Percentiles rank a stretch among this genome's conserved stretches.
phyloP scores from a whole-genome alignment of 2,888 invertebrate genomes.

The Drosophila atripex region DNA sequence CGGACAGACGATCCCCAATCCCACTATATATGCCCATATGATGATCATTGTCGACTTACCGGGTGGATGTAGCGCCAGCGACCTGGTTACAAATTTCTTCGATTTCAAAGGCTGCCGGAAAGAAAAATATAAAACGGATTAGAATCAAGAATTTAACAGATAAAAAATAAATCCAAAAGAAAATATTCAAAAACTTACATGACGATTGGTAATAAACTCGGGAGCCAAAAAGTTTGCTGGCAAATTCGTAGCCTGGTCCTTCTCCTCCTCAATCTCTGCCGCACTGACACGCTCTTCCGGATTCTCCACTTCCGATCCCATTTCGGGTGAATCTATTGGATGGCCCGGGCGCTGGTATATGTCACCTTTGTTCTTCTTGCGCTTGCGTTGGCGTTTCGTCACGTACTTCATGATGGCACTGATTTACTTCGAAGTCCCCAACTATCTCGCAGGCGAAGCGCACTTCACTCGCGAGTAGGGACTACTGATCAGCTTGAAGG shows the following conservation, averaged over 20 bases:
- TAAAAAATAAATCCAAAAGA: neutral
- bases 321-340: neutral
- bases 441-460: too few species aligned
- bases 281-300: too few species aligned
- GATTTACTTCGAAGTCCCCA: neutral
- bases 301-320: neutral
- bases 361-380: slow-evolving; percentile 26
- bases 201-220: neutral
- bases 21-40: neutral
- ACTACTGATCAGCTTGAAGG: neutral
- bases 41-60: slow-evolving; percentile 10
- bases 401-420: slow-evolving; percentile 26
- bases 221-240: neutral
- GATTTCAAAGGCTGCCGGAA: neutral
- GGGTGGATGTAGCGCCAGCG: neutral
- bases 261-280: neutral
- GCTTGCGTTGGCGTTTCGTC: slow-evolving; percentile 49
- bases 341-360: neutral
- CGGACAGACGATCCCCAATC: slow-evolving; percentile 9
- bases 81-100: neutral
- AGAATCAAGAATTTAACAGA: neutral
- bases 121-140: neutral
- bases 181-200: neutral
- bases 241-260: neutral
- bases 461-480: too few species aligned